Conservation (phyloP, 1,140 invertebrate genomes). For the Doryteuthis pealeii region DNA sequence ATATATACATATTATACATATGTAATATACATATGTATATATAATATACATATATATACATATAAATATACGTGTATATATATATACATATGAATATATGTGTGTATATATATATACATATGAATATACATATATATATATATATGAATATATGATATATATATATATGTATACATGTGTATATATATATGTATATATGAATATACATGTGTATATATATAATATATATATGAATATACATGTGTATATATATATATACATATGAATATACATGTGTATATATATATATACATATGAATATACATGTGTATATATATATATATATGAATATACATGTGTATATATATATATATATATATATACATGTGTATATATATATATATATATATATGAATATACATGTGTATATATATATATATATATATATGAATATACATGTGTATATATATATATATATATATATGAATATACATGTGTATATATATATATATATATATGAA, state of each 20-base stretch:
- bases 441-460: not conserved
- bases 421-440: not conserved
- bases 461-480: not conserved
- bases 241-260: not conserved
- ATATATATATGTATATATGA: not conserved
- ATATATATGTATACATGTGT: no score
- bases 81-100: not conserved
- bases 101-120: slow-evolving; percentile 1
- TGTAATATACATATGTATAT: no score
- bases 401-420: not conserved
- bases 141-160: no score
- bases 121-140: not conserved
- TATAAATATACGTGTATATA: not conserved
- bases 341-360: not conserved
- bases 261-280: not conserved
- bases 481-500: not conserved
- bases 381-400: not conserved
- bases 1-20: no score
- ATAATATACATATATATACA: no score
- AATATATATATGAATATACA: not conserved
- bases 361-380: not conserved
- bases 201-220: not conserved
- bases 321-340: not conserved
- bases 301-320: not conserved
- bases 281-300: not conserved